Evolutionary conservation across 2,797 vertebrate genomes (phyloP).

Genomic region (Emys orbicularis): DNA sequence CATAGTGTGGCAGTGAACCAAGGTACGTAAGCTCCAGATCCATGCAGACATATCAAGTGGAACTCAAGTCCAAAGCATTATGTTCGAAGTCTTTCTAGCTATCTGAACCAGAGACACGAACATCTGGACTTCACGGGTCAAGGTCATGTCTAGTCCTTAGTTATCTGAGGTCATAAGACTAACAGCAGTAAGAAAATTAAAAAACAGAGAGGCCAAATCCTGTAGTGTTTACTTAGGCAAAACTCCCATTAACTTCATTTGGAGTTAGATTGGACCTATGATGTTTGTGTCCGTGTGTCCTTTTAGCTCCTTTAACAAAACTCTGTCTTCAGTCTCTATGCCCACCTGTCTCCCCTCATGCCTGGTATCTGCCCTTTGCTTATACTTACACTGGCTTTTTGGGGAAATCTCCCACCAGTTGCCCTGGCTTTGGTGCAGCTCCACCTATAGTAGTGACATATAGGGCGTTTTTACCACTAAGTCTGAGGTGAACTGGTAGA

Average conservation of each 20-base stretch:
- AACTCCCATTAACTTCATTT: neutral
- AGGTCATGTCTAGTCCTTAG: neutral
- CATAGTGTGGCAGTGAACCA: neutral
- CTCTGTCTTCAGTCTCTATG: neutral
- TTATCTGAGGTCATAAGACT: rapidly evolving
- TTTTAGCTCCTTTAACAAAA: neutral
- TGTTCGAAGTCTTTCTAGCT: neutral
- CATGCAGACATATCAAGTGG: neutral
- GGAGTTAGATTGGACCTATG: too few relatives aligned
- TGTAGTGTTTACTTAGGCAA: neutral
- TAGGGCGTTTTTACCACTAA: too few relatives aligned
- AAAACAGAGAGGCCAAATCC: neutral
- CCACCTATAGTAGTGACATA: neutral
- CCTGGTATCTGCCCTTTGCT: neutral
- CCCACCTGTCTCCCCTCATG: neutral
- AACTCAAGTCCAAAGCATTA: neutral
- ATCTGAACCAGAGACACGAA: neutral
- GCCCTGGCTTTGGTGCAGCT: rapidly evolving
- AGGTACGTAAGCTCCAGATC: neutral
- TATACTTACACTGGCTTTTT: neutral
- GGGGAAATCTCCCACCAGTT: neutral
- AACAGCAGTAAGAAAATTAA: rapidly evolving
- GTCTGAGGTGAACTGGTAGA: neutral
- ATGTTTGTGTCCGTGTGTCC: too few relatives aligned
- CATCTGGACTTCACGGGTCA: neutral